Evolutionary conservation across 2,888 invertebrate genomes (phyloP).

Genomic region (Philereme vetulata): DNA sequence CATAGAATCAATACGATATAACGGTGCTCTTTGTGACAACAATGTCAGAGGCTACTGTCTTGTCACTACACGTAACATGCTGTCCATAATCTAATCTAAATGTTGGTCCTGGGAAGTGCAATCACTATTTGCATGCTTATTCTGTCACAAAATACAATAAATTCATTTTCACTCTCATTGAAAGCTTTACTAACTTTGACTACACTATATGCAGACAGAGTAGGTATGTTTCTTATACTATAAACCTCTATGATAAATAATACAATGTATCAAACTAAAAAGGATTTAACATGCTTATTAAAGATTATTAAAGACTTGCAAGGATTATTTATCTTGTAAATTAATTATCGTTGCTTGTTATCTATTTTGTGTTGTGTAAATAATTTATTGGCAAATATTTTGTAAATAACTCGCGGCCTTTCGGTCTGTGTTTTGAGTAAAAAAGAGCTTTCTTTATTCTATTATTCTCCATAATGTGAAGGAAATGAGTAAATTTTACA

Average conservation of each 20-base stretch:
- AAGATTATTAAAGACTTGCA: background rate
- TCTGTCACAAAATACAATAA: slow-evolving; percentile 38
- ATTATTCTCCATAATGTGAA: background rate
- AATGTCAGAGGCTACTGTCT: slow-evolving; percentile 8
- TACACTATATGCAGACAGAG: slow-evolving; percentile 32
- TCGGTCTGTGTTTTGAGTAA: slow-evolving; percentile 7
- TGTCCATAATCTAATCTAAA: slow-evolving; percentile 17
- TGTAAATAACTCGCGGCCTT: slow-evolving; percentile 19
- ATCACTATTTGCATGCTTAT: slow-evolving; percentile 36
- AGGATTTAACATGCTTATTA: background rate
- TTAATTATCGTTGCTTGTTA: background rate
- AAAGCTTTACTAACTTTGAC: slow-evolving; percentile 48
- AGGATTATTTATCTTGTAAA: slow-evolving; percentile 7
- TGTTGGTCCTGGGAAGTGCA: slow-evolving; percentile 24
- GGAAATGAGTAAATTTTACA: slow-evolving; percentile 7
- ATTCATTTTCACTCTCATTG: slow-evolving; percentile 38
- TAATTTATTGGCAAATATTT: slow-evolving; percentile 5
- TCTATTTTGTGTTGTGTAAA: slow-evolving; percentile 10
- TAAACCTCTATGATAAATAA: background rate
- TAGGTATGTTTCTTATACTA: slow-evolving; percentile 28
- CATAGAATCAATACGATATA: background rate
- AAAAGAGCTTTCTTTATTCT: background rate
- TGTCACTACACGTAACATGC: slow-evolving; percentile 21
- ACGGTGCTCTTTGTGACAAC: slow-evolving; percentile 6
- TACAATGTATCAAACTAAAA: background rate